Conservation (phyloP, 2,797 vertebrate genomes). For the Anniella stebbinsi region DNA sequence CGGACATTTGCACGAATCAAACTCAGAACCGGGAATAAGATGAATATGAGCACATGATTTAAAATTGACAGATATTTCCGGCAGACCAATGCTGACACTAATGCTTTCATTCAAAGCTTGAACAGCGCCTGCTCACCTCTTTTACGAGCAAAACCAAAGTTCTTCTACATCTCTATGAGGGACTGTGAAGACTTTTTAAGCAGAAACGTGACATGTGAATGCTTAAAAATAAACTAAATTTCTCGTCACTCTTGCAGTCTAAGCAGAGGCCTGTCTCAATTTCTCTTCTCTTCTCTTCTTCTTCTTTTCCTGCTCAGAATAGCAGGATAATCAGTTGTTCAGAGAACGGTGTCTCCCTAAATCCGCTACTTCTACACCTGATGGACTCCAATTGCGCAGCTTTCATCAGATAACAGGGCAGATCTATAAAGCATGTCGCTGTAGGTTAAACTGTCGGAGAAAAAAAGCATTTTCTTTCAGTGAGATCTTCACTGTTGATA, state of each 20-base stretch:
- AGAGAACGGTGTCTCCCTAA: background rate
- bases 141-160: too few relatives aligned
- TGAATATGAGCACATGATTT: background rate
- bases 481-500: background rate
- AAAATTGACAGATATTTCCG: background rate
- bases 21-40: background rate
- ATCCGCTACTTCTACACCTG: background rate
- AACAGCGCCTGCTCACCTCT: background rate
- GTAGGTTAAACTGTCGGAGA: conserved; percentile 1
- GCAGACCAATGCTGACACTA: too few relatives aligned
- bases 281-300: background rate
- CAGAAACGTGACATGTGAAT: too few relatives aligned
- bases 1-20: too few relatives aligned
- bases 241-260: background rate
- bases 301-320: background rate
- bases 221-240: too few relatives aligned
- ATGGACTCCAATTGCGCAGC: background rate
- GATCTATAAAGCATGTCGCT: conserved; percentile 4
- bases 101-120: too few relatives aligned
- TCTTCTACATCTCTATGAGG: too few relatives aligned
- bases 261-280: background rate
- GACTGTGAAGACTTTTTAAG: too few relatives aligned
- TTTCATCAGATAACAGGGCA: background rate
- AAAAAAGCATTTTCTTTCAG: background rate
- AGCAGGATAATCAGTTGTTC: background rate